phyloP scores from a whole-genome alignment of 1,140 invertebrate species.

The Diuraphis noxia region DNA sequence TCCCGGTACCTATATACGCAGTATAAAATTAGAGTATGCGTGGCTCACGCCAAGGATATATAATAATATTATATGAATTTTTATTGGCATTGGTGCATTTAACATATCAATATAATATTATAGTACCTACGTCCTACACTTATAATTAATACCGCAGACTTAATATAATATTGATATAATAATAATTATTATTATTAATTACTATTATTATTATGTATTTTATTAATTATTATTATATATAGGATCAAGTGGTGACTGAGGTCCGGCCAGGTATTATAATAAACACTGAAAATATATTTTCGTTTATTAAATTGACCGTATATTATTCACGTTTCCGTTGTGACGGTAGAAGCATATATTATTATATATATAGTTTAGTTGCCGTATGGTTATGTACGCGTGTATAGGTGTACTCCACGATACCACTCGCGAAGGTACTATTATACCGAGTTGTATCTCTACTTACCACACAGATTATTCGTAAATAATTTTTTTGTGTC shows the following conservation, averaged over 20 bases:
- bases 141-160: not conserved
- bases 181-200: too few relatives aligned
- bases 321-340: not conserved
- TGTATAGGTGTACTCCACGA: not conserved
- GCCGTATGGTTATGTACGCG: not conserved
- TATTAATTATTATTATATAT: too few relatives aligned
- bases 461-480: not conserved
- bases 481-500: conserved; percentile 18
- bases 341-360: not conserved
- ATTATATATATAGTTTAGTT: not conserved
- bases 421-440: not conserved
- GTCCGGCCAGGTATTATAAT: not conserved
- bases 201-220: too few relatives aligned
- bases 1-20: too few relatives aligned
- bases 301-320: not conserved
- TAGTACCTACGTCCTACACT: not conserved
- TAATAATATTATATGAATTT: not conserved
- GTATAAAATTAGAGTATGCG: too few relatives aligned
- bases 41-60: not conserved
- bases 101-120: not conserved
- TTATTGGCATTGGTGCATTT: not conserved
- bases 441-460: not conserved
- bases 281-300: not conserved
- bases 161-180: not conserved
- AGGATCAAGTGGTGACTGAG: too few relatives aligned